A percentile compares a stretch with the other conserved stretches of the same genome.
These are phyloP conservation scores for Discoglossus pictus DNA, from an alignment of 2,797 vertebrate genomes.

Conservation along the genomic window DNA sequence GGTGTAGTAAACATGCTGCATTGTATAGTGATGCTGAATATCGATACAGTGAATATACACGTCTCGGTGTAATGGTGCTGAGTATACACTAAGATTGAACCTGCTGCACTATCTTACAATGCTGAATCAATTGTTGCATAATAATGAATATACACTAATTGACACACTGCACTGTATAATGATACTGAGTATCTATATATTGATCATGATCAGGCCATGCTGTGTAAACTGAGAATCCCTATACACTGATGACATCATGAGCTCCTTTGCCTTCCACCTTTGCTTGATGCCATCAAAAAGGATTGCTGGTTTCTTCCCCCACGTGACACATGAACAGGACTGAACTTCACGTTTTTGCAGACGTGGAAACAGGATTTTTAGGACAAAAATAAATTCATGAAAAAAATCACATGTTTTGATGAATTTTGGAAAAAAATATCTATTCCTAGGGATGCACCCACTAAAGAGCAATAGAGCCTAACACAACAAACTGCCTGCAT, in stretches of 20 bases:
- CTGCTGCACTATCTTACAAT: slow-evolving; percentile 17
- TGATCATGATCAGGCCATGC: background rate
- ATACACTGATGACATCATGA: slow-evolving; percentile 11
- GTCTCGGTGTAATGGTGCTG: background rate
- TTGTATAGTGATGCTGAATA: slow-evolving; percentile 12
- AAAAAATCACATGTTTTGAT: slow-evolving; percentile 33
- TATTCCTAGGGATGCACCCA: slow-evolving; percentile 35
- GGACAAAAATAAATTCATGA: slow-evolving; percentile 35
- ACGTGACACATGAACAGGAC: slow-evolving; percentile 25
- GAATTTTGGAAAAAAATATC: slow-evolving; percentile 38
- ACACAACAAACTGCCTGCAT: slow-evolving; percentile 3
- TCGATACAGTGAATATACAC: slow-evolving; percentile 2
- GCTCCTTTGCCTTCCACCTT: background rate
- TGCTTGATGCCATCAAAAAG: slow-evolving; percentile 15
- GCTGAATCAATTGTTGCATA: background rate
- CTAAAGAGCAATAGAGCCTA: slow-evolving; percentile 46
- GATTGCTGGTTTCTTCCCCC: slow-evolving; percentile 43
- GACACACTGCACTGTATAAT: background rate
- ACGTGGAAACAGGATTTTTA: slow-evolving; percentile 37
- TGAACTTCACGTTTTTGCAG: slow-evolving; percentile 28
- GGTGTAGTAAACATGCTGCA: slow-evolving; percentile 41
- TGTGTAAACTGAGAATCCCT: slow-evolving; percentile 3
- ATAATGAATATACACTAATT: slow-evolving; percentile 16
- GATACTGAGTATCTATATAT: background rate
- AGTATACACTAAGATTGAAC: slow-evolving; percentile 8